A percentile compares a stretch with the other conserved stretches of the same genome.
Conservation (phyloP, 2,888 invertebrate species). For the Anticlea derivata region DNA sequence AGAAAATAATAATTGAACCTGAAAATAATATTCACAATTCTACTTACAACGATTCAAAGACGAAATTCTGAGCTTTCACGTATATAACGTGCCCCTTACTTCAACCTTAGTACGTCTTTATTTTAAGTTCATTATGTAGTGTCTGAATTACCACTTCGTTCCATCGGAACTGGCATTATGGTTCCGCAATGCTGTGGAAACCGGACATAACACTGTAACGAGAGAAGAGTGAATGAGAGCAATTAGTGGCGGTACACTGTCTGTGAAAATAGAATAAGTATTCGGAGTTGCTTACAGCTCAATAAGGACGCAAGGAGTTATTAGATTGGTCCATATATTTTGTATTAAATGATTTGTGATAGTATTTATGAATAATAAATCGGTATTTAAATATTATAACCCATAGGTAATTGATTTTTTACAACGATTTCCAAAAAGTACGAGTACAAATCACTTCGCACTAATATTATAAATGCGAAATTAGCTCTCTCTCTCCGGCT, state of each 20-base stretch:
- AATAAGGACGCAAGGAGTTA: not conserved
- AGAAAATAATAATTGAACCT: no score
- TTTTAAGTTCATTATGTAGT: slow-evolving; percentile 30
- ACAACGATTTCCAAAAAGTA: no score
- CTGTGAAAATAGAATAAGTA: slow-evolving; percentile 11
- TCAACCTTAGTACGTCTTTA: not conserved
- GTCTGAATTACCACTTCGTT: slow-evolving; percentile 32
- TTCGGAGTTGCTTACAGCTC: slow-evolving; percentile 3
- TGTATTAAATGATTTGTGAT: no score
- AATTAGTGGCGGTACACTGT: slow-evolving; percentile 10
- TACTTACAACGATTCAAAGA: not conserved
- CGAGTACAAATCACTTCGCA: no score
- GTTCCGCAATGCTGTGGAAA: slow-evolving; percentile 11
- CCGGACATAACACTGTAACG: slow-evolving; percentile 11
- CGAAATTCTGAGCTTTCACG: no score
- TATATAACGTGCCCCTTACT: no score
- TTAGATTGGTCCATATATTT: not conserved
- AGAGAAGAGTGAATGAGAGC: slow-evolving; percentile 11
- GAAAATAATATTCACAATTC: no score
- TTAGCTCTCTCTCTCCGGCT: no score
- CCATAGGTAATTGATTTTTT: no score
- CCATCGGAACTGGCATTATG: slow-evolving; percentile 15
- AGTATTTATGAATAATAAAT: no score
- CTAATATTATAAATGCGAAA: no score
- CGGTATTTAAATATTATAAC: no score